Conservation (phyloP, 2,113 vertebrate genomes). For the Meriones unguiculatus region DNA sequence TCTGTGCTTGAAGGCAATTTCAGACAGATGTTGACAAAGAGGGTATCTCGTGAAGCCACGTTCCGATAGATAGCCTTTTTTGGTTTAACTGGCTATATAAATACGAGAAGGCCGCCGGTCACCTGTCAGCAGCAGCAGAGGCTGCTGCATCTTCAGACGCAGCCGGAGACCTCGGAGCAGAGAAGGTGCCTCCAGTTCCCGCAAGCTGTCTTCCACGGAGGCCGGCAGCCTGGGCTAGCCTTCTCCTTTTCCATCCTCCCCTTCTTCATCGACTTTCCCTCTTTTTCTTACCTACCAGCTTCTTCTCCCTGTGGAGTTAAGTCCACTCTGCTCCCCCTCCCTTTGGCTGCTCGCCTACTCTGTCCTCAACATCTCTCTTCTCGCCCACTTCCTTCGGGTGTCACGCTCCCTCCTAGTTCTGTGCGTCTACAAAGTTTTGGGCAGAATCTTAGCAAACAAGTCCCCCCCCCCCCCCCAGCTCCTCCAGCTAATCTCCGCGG, state of each 20-base stretch:
- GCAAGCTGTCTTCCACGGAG: slow-evolving; percentile 73
- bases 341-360: slow-evolving; percentile 26
- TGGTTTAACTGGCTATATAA: slow-evolving; percentile 86
- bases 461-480: slow-evolving; percentile 71
- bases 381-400: slow-evolving; percentile 67
- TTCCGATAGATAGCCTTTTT: slow-evolving; percentile 84
- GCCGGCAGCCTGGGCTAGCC: slow-evolving; percentile 75
- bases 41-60: slow-evolving; percentile 84
- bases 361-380: slow-evolving; percentile 55
- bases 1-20: slow-evolving; percentile 91
- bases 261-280: not conserved
- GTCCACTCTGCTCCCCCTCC: slow-evolving; percentile 39
- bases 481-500: slow-evolving; percentile 73
- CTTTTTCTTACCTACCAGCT: slow-evolving; percentile 2
- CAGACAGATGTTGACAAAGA: slow-evolving; percentile 91
- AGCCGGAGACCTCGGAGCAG: slow-evolving; percentile 90
- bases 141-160: slow-evolving; percentile 87
- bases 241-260: slow-evolving; percentile 42
- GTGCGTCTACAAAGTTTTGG: slow-evolving; percentile 88
- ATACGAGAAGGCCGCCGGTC: slow-evolving; percentile 88
- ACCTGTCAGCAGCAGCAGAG: slow-evolving; percentile 86
- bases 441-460: slow-evolving; percentile 76
- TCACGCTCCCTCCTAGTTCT: slow-evolving; percentile 75
- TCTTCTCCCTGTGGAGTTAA: slow-evolving; percentile 44
- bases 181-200: slow-evolving; percentile 79